These are phyloP conservation scores for Myioborus melanocephalus DNA, from an alignment of 2,797 vertebrate species.

Conservation along the genomic window DNA sequence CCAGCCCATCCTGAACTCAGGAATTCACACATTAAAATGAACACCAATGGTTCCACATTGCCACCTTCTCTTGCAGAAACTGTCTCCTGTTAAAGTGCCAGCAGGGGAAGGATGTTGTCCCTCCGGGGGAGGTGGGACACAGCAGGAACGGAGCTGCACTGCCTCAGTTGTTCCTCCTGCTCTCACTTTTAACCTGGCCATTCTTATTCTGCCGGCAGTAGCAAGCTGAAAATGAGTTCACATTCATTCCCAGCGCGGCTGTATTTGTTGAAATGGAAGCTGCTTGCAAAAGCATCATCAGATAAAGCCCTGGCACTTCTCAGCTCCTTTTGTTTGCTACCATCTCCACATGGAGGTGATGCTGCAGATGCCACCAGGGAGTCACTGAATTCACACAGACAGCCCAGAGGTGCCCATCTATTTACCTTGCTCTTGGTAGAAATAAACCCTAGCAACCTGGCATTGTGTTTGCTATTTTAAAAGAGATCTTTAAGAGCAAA, in stretches of 20 bases:
- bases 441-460: not conserved
- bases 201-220: not conserved
- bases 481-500: not conserved
- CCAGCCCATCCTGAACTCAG: not conserved
- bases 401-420: not conserved
- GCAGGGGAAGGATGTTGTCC: not conserved
- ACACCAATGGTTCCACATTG: accelerated
- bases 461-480: not conserved
- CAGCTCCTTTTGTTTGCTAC: not conserved
- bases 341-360: not conserved
- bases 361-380: not conserved
- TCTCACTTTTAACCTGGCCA: not conserved
- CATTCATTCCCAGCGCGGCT: not conserved
- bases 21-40: not conserved
- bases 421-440: not conserved
- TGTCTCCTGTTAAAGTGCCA: accelerated
- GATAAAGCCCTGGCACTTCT: not conserved
- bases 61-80: not conserved
- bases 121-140: not conserved
- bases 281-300: not conserved
- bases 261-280: not conserved
- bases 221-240: not conserved
- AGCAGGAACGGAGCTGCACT: not conserved
- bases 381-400: not conserved
- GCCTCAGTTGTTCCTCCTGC: not conserved